Base-by-base conservation (phyloP, 2,113 vertebrate species). In the Coturnix japonica region DNA sequence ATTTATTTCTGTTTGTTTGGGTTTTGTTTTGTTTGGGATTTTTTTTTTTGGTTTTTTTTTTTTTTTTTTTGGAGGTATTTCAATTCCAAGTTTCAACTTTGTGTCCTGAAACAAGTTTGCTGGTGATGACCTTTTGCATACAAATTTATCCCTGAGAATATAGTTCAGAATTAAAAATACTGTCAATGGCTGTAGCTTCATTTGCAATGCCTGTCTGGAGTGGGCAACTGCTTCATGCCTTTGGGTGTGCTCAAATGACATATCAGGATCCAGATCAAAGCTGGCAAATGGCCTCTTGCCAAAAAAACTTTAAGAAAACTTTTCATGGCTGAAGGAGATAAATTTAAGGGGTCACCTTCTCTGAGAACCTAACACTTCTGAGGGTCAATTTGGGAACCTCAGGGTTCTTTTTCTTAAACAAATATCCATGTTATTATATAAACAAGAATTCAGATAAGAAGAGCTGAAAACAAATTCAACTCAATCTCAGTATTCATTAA, bases 201-300 rank as follows among this genome's bases (percentile, higher is more conserved):
- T 86, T 92, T 83, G 44, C 76, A 91, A 79, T 91, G 44, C 59
- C 25, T 76, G 22, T 37, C 82, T 91, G 82, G 85, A 71, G 39
- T 56, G 16, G 28, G 20, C 31, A 81, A 74, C 56, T 85, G 66
- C 85, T 93, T 93, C 84, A 80, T 66, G 92, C 10, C 0, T 81
- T 87, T 84, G 86, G 59, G 74, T 49, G 71, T 92, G 81, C 87
- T 95, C 83, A 89, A 87, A 86, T 81, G 76, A 26, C 93, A 6
- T 81, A 89, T 91, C 83, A 87, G 59, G 59, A 86, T 79, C 31
- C 37, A 88, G 81, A 94, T 91, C 71, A 93, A 95, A 93, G 81
- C 66, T 63, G 26, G 25, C 49, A 90, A 93, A 81, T 81, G 54
- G 78, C 63, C 19, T 76, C 46, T 87, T 92, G 86, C 89, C 89